Evolutionary conservation across 2,888 invertebrate genomes (phyloP), one percentile per base, ranked within the genome.

Genomic region (Schizotus pectinicornis): DNA sequence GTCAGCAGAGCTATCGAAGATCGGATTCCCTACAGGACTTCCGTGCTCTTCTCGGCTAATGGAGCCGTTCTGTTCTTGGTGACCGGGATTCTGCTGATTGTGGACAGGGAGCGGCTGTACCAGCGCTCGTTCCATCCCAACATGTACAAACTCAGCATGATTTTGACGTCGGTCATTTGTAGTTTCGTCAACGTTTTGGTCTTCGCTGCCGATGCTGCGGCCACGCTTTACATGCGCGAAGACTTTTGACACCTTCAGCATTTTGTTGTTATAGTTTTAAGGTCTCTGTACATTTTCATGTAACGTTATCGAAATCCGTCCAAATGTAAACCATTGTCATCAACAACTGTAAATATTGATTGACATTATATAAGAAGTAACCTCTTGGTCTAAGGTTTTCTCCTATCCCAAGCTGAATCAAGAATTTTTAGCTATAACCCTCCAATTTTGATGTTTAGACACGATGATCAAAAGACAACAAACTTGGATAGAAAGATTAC

Each of bases 31-130:
- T 88, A 86, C 81, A 81, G 84, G 76, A 88, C 87, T 39, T 82
- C 85, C 6, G 79, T 86, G 41, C 79, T 87, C 1, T 88, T 88
- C 74, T 84, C 88, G 0, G 74, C 85, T 3, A 72, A 85, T 32
- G 88, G 87, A 0, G 83, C 86, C 12, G 78, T 86, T 38, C 79
- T 89, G 74, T 87, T 88, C 74, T 79, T 88, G 3, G 83, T 88
- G 0, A 85, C 88, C 0, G 88, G 86, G 31, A 85, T 85, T 62
- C 81, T 90, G 54, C 84, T 89, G 51, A 83, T 88, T 60, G 74
- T 80, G 54, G 79, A 79, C 60, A 71, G 76, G 60, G 74, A 79
- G 55, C 73, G 77, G 45, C 78, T 79, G 53, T 81, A 81, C 67
- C 80, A 82, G 64, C 78, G 81, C 56, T 76, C 80, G 51, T 82